Evolutionary conservation across 2,113 vertebrate species (phyloP), one percentile per base, ranked within the genome.

Genomic region (Atlantisia rogersi): DNA sequence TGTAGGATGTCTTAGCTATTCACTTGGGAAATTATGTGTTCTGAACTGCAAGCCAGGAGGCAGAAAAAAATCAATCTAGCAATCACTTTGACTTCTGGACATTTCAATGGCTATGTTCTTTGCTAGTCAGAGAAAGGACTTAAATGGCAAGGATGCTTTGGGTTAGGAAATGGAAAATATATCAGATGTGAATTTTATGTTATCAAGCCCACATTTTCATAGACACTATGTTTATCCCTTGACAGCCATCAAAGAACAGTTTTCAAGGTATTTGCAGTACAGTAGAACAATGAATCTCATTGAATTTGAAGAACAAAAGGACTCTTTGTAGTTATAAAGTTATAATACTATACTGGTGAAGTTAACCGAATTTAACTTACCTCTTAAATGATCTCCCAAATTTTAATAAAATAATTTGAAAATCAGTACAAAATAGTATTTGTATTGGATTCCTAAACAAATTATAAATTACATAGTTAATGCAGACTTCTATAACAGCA

Each of bases 401-500:
- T 94, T 96, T 90, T 84, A 79, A 88, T 74, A 78, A 70, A 76
- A n/a, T 77, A 74, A 68, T 68, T 89, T 88, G 48, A 60, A 91
- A 90, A 75, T n/a, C n/a, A 55, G 12, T 53, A 50, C 7, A 59
- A 92, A 83, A n/a, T 16, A 73, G 22, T 53, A 59, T 86, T 68
- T 88, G 12, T 56, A 24, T 32, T 86, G 31, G n/a, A 68, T 78
- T 95, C 52, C 32, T 67, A 53, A 91, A 48, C 22, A 88, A 91
- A 70, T 75, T 76, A 9, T 42, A 39, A 90, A 76, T 94, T 78
- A 50, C 48, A 16, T 29, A 55, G 40, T 19, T 74, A 82, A 64
- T 70, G 25, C 52, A 93, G 29, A 13, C 22, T 67, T 76, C 19
- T 56, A 20, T 29, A 59, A 59, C 82, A 35, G 8, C 52, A 32